Conservation (phyloP, 2,113 vertebrate species). For the Grammomys dolichurus region DNA sequence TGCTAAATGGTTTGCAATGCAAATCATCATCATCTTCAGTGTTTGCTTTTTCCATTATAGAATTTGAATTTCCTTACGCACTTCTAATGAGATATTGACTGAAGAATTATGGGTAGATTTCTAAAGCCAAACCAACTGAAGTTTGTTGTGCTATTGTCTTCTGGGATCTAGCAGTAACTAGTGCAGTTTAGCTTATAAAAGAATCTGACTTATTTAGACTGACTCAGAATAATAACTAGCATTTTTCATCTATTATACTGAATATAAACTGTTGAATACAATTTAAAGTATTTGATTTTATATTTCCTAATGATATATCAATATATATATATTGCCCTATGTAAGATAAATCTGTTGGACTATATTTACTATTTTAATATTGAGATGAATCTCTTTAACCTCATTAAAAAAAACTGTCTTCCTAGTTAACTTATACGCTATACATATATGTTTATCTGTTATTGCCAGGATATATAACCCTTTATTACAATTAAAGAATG, state of each 20-base stretch:
- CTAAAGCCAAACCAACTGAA: slow-evolving; percentile 26
- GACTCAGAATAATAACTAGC: slow-evolving; percentile 13
- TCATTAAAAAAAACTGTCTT: neutral
- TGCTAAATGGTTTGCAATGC: neutral
- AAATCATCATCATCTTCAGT: neutral
- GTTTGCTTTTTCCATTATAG: neutral
- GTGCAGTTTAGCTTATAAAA: slow-evolving; percentile 3
- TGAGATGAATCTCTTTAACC: slow-evolving; percentile 40
- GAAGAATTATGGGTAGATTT: neutral
- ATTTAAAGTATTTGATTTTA: slow-evolving; percentile 51
- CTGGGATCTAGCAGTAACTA: neutral
- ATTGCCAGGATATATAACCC: neutral
- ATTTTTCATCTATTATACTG: slow-evolving; percentile 22
- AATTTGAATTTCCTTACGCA: neutral
- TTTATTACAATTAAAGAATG: slow-evolving; percentile 37
- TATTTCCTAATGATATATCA: neutral
- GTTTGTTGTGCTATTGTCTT: neutral
- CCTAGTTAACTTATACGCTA: neutral
- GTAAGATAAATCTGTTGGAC: slow-evolving; percentile 32
- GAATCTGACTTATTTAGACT: neutral
- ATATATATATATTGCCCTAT: neutral
- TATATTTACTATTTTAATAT: slow-evolving; percentile 43
- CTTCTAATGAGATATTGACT: slow-evolving; percentile 5
- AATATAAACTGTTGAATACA: slow-evolving; percentile 15
- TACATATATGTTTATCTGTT: slow-evolving; percentile 4